Conservation (phyloP, 2,797 vertebrate species). For the Helarctos malayanus region DNA sequence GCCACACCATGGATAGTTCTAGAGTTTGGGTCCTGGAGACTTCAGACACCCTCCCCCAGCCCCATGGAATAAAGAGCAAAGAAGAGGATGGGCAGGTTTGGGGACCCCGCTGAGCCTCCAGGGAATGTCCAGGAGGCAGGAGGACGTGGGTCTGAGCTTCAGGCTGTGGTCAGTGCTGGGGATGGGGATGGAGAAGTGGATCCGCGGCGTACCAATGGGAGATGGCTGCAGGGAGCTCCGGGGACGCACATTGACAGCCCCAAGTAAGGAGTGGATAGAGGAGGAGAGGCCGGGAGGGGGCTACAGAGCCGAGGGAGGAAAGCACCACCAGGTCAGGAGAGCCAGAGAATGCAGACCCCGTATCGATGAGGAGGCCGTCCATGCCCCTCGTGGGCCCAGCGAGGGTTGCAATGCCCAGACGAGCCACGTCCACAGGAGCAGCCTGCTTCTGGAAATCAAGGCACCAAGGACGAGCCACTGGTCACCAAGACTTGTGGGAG, state of each 20-base stretch:
- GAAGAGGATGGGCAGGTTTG: background rate
- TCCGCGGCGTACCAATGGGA: fast-evolving
- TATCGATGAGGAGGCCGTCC: fast-evolving
- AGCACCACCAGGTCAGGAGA: background rate
- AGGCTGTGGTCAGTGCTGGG: background rate
- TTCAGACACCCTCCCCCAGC: no score
- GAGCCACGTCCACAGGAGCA: fast-evolving
- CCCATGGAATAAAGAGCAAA: fast-evolving
- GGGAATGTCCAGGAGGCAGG: fast-evolving
- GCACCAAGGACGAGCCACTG: fast-evolving
- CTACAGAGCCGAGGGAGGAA: background rate
- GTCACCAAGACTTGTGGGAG: fast-evolving
- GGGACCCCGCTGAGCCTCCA: fast-evolving
- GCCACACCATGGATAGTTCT: fast-evolving
- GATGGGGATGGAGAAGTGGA: fast-evolving
- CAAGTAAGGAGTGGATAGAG: background rate
- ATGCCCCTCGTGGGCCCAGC: fast-evolving
- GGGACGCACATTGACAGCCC: fast-evolving
- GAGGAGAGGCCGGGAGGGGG: background rate
- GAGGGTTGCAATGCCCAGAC: fast-evolving
- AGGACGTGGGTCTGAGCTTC: fast-evolving
- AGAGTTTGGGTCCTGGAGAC: background rate
- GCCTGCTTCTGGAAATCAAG: background rate
- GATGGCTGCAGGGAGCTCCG: background rate
- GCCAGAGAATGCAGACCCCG: fast-evolving